Evolutionary conservation across 2,888 invertebrate genomes (phyloP).

Genomic region (Pyrrhosoma nymphula): DNA sequence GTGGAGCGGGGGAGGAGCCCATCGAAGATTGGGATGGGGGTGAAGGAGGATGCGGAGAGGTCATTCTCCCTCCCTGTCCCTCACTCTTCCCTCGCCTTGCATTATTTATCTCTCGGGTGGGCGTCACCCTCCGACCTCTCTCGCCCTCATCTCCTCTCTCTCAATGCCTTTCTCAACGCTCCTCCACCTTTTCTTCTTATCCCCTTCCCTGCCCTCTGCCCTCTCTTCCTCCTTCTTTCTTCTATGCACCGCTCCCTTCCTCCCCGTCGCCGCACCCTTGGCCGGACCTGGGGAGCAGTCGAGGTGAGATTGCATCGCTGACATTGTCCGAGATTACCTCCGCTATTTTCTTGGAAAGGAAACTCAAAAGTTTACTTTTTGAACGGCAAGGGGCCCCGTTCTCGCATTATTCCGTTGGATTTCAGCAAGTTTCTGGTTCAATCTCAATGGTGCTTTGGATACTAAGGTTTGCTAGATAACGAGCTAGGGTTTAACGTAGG

Average conservation of each 20-base stretch:
- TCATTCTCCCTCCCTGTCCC: neutral
- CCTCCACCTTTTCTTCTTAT: neutral
- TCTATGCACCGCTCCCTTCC: neutral
- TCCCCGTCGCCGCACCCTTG: neutral
- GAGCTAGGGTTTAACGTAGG: too few species aligned
- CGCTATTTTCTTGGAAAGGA: too few species aligned
- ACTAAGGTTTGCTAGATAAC: too few species aligned
- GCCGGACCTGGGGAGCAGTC: neutral
- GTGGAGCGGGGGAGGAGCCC: neutral
- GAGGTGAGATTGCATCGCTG: neutral
- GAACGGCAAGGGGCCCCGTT: too few species aligned
- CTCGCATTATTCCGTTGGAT: too few species aligned
- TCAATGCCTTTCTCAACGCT: neutral
- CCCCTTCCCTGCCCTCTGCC: neutral
- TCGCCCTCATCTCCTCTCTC: neutral
- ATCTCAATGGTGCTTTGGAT: too few species aligned
- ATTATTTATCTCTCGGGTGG: constrained; percentile 59
- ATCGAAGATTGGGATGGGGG: neutral
- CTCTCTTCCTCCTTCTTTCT: neutral
- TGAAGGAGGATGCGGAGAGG: neutral
- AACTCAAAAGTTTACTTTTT: too few species aligned
- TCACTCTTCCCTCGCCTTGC: constrained; percentile 21
- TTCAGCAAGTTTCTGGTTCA: too few species aligned
- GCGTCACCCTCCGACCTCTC: neutral
- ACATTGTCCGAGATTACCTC: neutral